phyloP scores from a whole-genome alignment of 2,888 invertebrate species.

The Kuschelorhynchus macadamiae region DNA sequence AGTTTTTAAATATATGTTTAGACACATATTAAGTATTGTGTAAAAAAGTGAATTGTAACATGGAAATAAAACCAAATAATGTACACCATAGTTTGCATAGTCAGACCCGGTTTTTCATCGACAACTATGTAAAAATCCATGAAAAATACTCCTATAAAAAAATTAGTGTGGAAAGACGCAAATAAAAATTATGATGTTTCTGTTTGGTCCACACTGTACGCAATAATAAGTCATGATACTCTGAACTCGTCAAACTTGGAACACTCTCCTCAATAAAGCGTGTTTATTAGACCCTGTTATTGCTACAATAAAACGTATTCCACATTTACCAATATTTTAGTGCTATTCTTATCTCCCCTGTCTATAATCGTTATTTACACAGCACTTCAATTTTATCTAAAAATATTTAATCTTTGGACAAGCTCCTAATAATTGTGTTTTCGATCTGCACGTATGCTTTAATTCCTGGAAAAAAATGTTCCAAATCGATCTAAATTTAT shows the following conservation, averaged over 20 bases:
- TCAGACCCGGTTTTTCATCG: too few relatives aligned
- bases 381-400: conserved; percentile 58
- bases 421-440: conserved; percentile 14
- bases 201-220: not conserved
- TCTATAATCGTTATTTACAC: conserved; percentile 55
- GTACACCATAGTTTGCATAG: too few relatives aligned
- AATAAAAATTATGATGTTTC: too few relatives aligned
- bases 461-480: conserved; percentile 25
- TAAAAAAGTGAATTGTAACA: too few relatives aligned
- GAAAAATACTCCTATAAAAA: too few relatives aligned
- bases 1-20: too few relatives aligned
- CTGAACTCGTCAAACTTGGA: conserved; percentile 5
- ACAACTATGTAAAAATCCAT: too few relatives aligned
- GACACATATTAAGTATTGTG: too few relatives aligned
- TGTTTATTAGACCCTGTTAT: conserved; percentile 25
- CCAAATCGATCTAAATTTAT: too few relatives aligned
- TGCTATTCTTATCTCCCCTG: conserved; percentile 40
- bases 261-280: conserved; percentile 2
- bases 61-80: too few relatives aligned
- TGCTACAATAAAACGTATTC: conserved; percentile 27
- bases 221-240: not conserved
- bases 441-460: conserved; percentile 28
- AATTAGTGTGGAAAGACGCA: too few relatives aligned
- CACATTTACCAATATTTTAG: conserved; percentile 33
- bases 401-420: conserved; percentile 32